A percentile compares a stretch with the other conserved stretches of the same genome.
Conservation (phyloP, 2,113 vertebrate species). For the Glareola pratincola region DNA sequence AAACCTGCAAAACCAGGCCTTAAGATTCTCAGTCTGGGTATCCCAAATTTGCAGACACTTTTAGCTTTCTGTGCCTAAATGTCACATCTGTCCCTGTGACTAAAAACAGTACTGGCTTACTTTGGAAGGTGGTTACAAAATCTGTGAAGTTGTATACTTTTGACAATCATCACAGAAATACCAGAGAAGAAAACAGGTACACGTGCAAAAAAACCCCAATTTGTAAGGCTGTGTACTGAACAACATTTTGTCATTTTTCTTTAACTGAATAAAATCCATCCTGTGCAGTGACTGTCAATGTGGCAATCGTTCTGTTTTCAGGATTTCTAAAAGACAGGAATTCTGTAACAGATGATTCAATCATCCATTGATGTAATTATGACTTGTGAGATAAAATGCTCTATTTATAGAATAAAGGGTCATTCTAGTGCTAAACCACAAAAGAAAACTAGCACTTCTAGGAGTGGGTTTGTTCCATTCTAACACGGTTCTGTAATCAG, state of each 20-base stretch:
- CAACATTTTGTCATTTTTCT: not conserved
- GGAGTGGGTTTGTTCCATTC: not conserved
- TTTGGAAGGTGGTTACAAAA: not conserved
- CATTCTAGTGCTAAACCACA: not conserved
- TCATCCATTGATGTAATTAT: not conserved
- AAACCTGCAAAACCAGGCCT: not conserved
- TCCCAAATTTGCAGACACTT: not conserved
- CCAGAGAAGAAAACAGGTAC: not conserved
- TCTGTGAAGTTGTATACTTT: not conserved
- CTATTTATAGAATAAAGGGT: not conserved
- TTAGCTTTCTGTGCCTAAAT: not conserved
- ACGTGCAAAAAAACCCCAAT: accelerated
- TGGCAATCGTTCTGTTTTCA: not conserved
- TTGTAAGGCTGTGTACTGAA: not conserved
- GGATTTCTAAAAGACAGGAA: not conserved
- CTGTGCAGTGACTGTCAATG: not conserved
- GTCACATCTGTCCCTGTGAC: not conserved
- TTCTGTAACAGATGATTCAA: not conserved
- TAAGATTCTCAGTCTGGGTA: not conserved
- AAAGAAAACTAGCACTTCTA: not conserved
- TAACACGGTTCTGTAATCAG: not conserved
- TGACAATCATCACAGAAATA: not conserved
- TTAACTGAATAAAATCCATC: not conserved
- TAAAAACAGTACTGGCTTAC: not conserved
- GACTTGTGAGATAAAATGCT: not conserved